Evolutionary conservation across 2,113 vertebrate genomes (phyloP).

Genomic region (Holacanthus passer): DNA sequence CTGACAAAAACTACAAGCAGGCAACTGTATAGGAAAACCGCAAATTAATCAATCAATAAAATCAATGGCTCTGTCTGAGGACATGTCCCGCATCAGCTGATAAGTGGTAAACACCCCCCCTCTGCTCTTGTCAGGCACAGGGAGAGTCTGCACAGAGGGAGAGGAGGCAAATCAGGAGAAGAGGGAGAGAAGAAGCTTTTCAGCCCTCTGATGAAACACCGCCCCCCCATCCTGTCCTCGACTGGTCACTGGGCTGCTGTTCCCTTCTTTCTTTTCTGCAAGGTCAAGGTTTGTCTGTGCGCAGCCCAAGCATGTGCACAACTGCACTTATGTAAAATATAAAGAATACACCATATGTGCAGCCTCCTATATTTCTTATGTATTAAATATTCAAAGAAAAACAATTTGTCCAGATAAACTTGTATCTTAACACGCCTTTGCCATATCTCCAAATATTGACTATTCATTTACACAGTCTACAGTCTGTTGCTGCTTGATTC

Average conservation of each 20-base stretch:
- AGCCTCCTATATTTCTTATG: conserved; percentile 8
- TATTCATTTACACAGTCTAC: conserved; percentile 75
- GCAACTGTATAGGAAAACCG: conserved; percentile 48
- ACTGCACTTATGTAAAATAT: conserved; percentile 37
- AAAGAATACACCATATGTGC: not conserved
- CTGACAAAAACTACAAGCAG: conserved; percentile 55
- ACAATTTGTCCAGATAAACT: conserved; percentile 25
- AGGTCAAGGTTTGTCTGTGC: conserved; percentile 67
- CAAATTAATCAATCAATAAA: conserved; percentile 75
- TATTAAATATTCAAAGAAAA: conserved; percentile 7
- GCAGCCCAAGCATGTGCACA: conserved; percentile 21
- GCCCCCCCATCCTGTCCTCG: conserved; percentile 21
- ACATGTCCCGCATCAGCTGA: conserved; percentile 83
- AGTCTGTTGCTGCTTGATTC: conserved; percentile 71
- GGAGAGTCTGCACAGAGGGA: conserved; percentile 8
- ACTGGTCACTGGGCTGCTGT: conserved; percentile 67
- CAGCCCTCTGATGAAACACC: conserved; percentile 41
- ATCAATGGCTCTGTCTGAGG: conserved; percentile 85
- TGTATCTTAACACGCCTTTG: conserved; percentile 54
- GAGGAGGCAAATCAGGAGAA: conserved; percentile 17
- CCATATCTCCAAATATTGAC: conserved; percentile 75
- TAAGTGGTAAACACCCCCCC: conserved; percentile 83
- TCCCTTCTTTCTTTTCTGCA: conserved; percentile 65
- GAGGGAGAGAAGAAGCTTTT: conserved; percentile 38
- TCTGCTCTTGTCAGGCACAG: conserved; percentile 70